These are phyloP conservation scores for Rhinolophus ferrumequinum DNA, from an alignment of 2,113 vertebrate genomes.

Conservation along the genomic window DNA sequence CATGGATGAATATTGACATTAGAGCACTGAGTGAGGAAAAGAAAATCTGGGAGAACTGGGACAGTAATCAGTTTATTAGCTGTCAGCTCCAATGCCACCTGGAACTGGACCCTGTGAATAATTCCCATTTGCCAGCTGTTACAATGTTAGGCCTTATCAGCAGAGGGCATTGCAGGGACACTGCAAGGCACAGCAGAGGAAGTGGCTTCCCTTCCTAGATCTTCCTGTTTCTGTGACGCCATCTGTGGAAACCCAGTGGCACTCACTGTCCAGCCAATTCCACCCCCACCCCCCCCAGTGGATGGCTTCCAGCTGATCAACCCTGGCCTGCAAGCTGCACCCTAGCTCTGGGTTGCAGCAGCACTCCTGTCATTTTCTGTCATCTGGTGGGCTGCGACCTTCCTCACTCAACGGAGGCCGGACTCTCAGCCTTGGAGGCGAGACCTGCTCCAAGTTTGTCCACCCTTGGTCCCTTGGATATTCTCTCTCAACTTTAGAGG, in stretches of 20 bases:
- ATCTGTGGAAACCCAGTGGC: neutral
- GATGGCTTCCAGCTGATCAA: neutral
- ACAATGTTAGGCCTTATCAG: neutral
- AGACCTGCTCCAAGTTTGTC: neutral
- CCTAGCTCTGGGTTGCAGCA: neutral
- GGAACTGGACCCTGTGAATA: neutral
- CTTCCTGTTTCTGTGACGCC: neutral
- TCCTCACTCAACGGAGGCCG: neutral
- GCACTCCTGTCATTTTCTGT: neutral
- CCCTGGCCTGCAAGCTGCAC: neutral
- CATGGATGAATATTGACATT: neutral
- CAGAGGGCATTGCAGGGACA: conserved; percentile 57
- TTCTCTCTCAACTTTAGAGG: neutral
- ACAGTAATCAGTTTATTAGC: neutral
- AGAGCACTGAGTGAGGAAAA: too few relatives aligned
- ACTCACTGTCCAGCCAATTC: neutral
- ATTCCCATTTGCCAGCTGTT: neutral
- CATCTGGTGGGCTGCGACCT: neutral
- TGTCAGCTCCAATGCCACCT: neutral
- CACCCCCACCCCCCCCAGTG: neutral
- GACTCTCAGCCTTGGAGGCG: neutral
- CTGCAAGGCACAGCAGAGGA: accelerated
- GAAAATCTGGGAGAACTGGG: neutral
- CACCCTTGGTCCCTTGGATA: neutral
- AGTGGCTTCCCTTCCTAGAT: neutral